Conservation (phyloP, 1,140 invertebrate genomes). For the Centruroides sculpturatus region DNA sequence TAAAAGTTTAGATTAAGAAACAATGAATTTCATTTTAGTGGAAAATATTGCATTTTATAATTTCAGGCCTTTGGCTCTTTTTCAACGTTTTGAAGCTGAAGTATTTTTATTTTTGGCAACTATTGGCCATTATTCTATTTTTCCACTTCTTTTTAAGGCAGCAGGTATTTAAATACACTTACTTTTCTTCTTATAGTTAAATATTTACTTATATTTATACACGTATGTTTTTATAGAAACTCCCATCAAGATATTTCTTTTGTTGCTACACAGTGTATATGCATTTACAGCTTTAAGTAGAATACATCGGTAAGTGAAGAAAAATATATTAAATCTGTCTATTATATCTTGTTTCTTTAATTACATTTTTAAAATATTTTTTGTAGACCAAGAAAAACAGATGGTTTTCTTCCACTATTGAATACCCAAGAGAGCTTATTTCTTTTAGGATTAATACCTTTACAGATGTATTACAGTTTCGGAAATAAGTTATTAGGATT, state of each 20-base stretch:
- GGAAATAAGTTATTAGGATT: constrained; percentile 47
- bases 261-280: constrained; percentile 45
- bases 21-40: no score
- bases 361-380: constrained; percentile 13
- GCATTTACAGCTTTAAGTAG: constrained; percentile 27
- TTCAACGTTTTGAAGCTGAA: constrained; percentile 49
- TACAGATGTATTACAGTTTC: constrained; percentile 62
- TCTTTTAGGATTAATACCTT: constrained; percentile 46
- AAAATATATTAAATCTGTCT: neutral
- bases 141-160: constrained; percentile 68
- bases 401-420: constrained; percentile 32
- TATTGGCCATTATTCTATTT: constrained; percentile 68
- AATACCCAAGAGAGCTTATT: constrained; percentile 48
- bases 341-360: no score
- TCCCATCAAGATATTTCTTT: constrained; percentile 44
- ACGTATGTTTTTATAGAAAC: constrained; percentile 26
- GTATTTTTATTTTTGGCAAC: constrained; percentile 54
- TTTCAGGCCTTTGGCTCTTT: constrained; percentile 51
- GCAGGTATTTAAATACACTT: constrained; percentile 21
- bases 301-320: constrained; percentile 2
- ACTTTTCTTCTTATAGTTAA: neutral
- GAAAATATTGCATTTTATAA: constrained; percentile 15
- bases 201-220: neutral
- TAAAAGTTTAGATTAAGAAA: no score
- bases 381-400: constrained; percentile 16